Evolutionary conservation across 2,888 invertebrate species (phyloP).

Genomic region (Neocrepidodera transversa): DNA sequence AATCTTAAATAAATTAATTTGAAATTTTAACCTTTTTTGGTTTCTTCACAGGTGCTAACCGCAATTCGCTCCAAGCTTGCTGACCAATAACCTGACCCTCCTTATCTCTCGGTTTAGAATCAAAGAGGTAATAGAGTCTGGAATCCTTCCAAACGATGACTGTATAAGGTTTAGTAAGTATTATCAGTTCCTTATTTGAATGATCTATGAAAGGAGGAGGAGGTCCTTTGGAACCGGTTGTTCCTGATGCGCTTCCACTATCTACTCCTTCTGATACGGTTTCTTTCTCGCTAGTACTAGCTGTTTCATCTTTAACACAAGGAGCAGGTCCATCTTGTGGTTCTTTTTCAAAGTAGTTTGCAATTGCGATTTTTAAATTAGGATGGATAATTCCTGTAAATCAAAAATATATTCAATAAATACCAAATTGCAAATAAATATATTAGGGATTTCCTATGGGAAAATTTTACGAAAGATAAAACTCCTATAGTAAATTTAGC

Average conservation of each 20-base stretch:
- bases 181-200: conserved; percentile 42
- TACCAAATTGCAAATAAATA: too few relatives aligned
- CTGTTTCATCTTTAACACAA: not conserved
- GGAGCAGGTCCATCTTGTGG: not conserved
- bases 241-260: not conserved
- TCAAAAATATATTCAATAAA: too few relatives aligned
- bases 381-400: conserved; percentile 41
- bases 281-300: not conserved
- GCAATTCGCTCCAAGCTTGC: conserved; percentile 53
- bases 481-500: too few relatives aligned
- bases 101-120: conserved; percentile 55
- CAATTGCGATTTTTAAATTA: conserved; percentile 39
- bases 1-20: conserved; percentile 20
- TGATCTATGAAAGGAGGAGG: conserved; percentile 16
- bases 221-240: not conserved
- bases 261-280: not conserved
- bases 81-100: conserved; percentile 52
- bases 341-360: conserved; percentile 30
- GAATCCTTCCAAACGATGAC: conserved; percentile 55
- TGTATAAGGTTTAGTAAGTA: conserved; percentile 50
- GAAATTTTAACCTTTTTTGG: not conserved
- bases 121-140: conserved; percentile 53
- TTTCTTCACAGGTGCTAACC: conserved; percentile 17
- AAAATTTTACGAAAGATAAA: too few relatives aligned
- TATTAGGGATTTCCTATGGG: too few relatives aligned